Evolutionary conservation across 2,888 invertebrate genomes (phyloP).

Genomic region (Axea sp.): DNA sequence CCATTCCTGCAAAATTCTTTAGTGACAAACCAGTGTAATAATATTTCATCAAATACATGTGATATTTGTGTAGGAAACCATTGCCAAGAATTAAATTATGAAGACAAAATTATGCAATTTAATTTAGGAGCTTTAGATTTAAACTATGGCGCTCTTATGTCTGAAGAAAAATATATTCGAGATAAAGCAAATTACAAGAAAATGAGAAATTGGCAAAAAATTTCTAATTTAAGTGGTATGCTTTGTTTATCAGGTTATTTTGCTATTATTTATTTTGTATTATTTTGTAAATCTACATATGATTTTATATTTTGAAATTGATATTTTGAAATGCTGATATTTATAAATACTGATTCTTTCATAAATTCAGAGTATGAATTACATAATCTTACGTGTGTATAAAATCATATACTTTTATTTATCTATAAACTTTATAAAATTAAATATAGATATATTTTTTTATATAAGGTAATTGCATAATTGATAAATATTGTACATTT

Average conservation of each 20-base stretch:
- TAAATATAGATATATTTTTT: too few relatives aligned
- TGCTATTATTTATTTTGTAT: neutral
- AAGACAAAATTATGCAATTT: conserved; percentile 40
- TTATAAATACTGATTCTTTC: too few relatives aligned
- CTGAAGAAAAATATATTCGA: conserved; percentile 49
- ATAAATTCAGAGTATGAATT: too few relatives aligned
- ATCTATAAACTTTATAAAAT: too few relatives aligned
- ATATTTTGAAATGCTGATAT: too few relatives aligned
- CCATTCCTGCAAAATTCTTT: conserved; percentile 64
- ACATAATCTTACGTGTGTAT: too few relatives aligned
- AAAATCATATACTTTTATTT: too few relatives aligned
- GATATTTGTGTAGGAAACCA: conserved; percentile 27
- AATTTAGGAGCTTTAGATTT: conserved; percentile 48
- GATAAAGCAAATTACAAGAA: conserved; percentile 69
- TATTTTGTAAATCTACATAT: too few relatives aligned
- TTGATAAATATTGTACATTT: too few relatives aligned
- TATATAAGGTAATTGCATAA: too few relatives aligned
- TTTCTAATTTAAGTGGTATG: conserved; percentile 24
- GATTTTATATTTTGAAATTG: too few relatives aligned
- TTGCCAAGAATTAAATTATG: conserved; percentile 23
- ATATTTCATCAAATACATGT: conserved; percentile 18
- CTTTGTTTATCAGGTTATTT: neutral
- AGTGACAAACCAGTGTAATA: conserved; percentile 12
- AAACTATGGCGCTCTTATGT: conserved; percentile 32
- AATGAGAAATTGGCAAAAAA: conserved; percentile 63